Percentiles rank a stretch among this genome's conserved stretches.
Conservation (phyloP, 1,140 invertebrate genomes). For the Atopsyche davidsoni region DNA sequence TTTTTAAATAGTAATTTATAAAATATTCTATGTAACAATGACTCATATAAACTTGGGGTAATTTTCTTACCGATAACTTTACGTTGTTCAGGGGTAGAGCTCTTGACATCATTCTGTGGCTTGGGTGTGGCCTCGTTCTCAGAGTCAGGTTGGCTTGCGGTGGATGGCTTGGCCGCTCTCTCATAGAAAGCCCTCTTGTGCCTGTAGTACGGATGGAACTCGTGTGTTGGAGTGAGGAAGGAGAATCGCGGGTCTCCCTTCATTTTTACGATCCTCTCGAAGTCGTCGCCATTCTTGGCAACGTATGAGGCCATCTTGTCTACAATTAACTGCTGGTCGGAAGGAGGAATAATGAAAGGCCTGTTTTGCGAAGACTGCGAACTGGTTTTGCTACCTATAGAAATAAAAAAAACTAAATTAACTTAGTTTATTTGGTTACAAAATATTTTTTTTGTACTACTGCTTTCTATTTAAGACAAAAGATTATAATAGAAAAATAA, state of each 20-base stretch:
- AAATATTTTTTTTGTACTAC: neutral
- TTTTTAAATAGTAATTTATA: too few relatives aligned
- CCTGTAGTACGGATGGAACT: constrained; percentile 72
- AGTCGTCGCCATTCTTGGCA: constrained; percentile 87
- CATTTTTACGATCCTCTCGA: constrained; percentile 80
- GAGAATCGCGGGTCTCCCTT: constrained; percentile 82
- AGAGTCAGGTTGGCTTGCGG: constrained; percentile 32
- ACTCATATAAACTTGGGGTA: too few relatives aligned
- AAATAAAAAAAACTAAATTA: neutral
- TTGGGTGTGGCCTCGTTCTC: constrained; percentile 35
- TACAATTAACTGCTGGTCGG: constrained; percentile 79
- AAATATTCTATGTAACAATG: too few relatives aligned
- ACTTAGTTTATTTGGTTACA: neutral
- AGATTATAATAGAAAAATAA: constrained; percentile 6
- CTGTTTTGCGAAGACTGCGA: constrained; percentile 32
- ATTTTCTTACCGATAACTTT: too few relatives aligned
- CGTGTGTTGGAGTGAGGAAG: constrained; percentile 67
- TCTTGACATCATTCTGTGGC: too few relatives aligned
- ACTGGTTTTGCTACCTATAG: neutral
- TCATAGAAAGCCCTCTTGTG: constrained; percentile 44
- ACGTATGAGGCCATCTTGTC: constrained; percentile 96
- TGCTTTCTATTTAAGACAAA: neutral
- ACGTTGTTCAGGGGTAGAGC: too few relatives aligned
- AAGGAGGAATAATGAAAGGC: constrained; percentile 59
- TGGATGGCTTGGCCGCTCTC: constrained; percentile 24